Evolutionary conservation across 35 echinoderm and acorn worm genomes (phyloP), one percentile per base, ranked within the genome.

Genomic region (Diadema setosum): DNA sequence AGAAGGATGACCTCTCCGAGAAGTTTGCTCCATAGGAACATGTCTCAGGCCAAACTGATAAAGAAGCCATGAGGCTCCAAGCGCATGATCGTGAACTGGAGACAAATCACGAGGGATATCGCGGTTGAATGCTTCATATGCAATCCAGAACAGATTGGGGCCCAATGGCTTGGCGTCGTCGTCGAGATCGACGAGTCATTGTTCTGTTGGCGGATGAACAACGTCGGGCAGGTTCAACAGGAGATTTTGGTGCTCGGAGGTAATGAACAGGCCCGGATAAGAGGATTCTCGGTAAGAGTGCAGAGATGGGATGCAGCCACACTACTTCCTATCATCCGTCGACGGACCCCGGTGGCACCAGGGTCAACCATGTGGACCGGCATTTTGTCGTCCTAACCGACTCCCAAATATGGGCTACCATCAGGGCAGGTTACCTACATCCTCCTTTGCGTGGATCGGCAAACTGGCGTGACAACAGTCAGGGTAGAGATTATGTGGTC

Each of bases 321-420:
- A 25, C 65, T 84, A 5, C 81, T 91, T 0, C 82, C 89, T 3
- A 91, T 85, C 39, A 85, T 91, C 41, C 52, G 85, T 33, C 30
- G 49, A 16, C 26, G 70, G n/a, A n/a, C n/a, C n/a, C n/a, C n/a
- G 15, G 45, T 69, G 1, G 15, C 32, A 44, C 82, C 81, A 0
- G 82, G 81, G 2, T 41, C 82, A 46, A 70, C 75, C 82, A 85
- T 91, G 21, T 81, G 83, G 42, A 83, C 43, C 0, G 80, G 85
- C 30, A 9, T 35, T 26, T 91, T 80, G 89, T 27, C 32, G 9
- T 20, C 81, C 2, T 75, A 91, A 21, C 16, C 27, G 3, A 0
- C 33, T 85, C 6, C 3, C 4, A 1, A 39, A 60, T 7, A 49
- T 82, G 14, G 49, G 34, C 17, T 42, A 29, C 1, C 35, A 46